Conservation (phyloP, 2,888 invertebrate species). For the Oligia strigilis region DNA sequence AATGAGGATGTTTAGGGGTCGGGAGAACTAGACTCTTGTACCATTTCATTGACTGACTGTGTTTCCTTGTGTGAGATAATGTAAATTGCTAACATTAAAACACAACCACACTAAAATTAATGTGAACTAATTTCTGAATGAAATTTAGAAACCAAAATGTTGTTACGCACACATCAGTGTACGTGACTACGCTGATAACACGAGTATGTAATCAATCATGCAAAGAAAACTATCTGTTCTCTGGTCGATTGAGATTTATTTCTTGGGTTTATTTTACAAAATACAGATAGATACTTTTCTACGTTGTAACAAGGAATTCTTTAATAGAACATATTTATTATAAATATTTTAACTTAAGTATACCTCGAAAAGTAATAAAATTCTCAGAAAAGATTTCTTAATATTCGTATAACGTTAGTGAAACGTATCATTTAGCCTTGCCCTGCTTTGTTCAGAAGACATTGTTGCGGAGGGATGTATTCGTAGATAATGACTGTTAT, state of each 20-base stretch:
- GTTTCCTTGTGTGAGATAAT: neutral
- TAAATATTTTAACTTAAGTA: conserved; percentile 2
- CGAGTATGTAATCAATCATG: neutral
- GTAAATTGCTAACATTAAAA: too few relatives aligned
- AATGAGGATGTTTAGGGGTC: conserved; percentile 3
- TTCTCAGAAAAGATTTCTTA: neutral
- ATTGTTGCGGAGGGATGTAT: neutral
- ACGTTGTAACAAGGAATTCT: neutral
- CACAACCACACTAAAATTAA: neutral
- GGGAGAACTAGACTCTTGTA: too few relatives aligned
- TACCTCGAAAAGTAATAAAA: conserved; percentile 8
- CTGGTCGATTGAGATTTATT: neutral
- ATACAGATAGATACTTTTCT: neutral
- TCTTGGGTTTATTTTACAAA: neutral
- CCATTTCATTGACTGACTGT: neutral
- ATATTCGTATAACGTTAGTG: neutral
- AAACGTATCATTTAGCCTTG: neutral
- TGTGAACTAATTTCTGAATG: neutral
- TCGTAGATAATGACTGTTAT: conserved; percentile 5
- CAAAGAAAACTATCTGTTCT: neutral
- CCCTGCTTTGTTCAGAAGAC: neutral
- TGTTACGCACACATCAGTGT: neutral
- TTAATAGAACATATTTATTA: neutral
- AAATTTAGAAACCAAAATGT: neutral
- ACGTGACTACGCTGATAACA: neutral